These are phyloP conservation scores for Stenoptilia bipunctidactyla DNA, from an alignment of 2,888 invertebrate species.

Conservation along the genomic window DNA sequence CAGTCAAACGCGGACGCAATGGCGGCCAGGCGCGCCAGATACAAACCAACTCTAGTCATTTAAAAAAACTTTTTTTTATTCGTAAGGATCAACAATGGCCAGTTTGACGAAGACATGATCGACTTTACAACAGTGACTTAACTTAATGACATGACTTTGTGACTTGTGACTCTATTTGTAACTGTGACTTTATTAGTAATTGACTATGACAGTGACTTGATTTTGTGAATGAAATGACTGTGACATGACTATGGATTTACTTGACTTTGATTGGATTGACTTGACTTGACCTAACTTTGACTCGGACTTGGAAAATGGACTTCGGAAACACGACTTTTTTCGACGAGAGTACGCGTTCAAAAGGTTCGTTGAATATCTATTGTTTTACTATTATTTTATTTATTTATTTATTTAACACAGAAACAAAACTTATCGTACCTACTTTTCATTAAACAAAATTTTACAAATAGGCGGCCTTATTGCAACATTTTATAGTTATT, in stretches of 20 bases:
- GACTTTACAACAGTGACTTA: too few relatives aligned
- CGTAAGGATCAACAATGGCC: background rate
- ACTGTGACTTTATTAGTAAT: conserved; percentile 13
- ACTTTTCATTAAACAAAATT: too few relatives aligned
- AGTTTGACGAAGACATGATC: too few relatives aligned
- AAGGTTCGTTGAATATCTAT: too few relatives aligned
- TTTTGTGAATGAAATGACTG: conserved; percentile 20
- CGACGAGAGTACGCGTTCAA: too few relatives aligned
- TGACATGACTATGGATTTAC: conserved; percentile 30
- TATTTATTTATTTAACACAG: too few relatives aligned
- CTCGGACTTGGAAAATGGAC: background rate
- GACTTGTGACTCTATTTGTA: conserved; percentile 14
- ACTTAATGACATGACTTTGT: background rate
- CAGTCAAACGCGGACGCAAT: conserved; percentile 50
- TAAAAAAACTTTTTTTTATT: conserved; percentile 20
- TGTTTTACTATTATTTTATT: too few relatives aligned
- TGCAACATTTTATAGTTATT: too few relatives aligned
- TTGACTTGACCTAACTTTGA: background rate
- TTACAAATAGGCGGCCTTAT: too few relatives aligned
- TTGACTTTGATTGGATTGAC: conserved; percentile 16
- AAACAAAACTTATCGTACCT: too few relatives aligned
- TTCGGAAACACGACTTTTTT: too few relatives aligned
- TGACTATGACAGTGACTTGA: conserved; percentile 24
- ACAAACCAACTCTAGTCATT: conserved; percentile 45
- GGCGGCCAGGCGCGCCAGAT: conserved; percentile 40